A percentile compares a stretch with the other conserved stretches of the same genome.
Evolutionary conservation across 2,113 vertebrate species (phyloP).

Genomic region (Lasiurus cinereus): DNA sequence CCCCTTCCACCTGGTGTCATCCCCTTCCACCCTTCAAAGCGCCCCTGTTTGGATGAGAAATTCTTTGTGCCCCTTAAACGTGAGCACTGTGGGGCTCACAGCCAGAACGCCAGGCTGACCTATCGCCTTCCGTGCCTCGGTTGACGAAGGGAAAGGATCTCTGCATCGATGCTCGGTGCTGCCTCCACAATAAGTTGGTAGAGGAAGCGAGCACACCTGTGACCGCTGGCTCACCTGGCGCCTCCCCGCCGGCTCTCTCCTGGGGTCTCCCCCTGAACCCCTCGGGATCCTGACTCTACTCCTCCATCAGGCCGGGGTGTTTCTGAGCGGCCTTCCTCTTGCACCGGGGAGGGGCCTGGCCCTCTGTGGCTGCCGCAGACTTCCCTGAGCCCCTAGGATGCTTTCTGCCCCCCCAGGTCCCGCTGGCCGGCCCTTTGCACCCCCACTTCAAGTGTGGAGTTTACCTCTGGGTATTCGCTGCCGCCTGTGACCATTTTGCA

Average conservation of each 20-base stretch:
- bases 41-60: constrained; percentile 24
- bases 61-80: neutral
- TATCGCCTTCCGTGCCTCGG: neutral
- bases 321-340: neutral
- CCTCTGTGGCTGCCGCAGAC: accelerated
- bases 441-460: neutral
- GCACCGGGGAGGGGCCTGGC: neutral
- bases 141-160: neutral
- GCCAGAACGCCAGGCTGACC: neutral
- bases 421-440: neutral
- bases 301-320: neutral
- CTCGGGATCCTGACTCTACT: neutral
- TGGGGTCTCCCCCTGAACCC: neutral
- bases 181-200: neutral
- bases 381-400: neutral
- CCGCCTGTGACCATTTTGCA: neutral
- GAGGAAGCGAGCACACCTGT: neutral
- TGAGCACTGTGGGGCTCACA: neutral
- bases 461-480: neutral
- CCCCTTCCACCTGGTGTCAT: neutral
- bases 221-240: neutral
- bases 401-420: neutral
- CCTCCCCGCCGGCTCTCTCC: neutral
- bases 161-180: neutral
- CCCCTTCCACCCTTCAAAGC: neutral